Evolutionary conservation across 2,113 vertebrate genomes (phyloP).

Genomic region (Pungitius pungitius): DNA sequence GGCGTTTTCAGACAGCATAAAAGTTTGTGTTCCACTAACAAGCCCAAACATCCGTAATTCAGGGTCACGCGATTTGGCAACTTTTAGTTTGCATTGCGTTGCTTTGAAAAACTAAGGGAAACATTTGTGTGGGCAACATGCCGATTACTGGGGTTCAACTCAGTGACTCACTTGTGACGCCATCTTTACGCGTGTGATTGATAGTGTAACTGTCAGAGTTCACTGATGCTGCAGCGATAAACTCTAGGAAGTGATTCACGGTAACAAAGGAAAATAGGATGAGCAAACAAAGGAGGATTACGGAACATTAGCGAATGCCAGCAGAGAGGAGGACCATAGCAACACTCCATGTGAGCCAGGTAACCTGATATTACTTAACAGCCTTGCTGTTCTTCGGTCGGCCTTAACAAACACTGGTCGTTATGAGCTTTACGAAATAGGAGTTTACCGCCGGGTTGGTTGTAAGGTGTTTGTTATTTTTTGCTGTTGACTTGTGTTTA

Average conservation of each 20-base stretch:
- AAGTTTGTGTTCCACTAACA: neutral
- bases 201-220: neutral
- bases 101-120: constrained; percentile 1
- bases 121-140: constrained; percentile 7
- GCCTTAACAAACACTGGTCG: constrained; percentile 18
- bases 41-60: constrained; percentile 1
- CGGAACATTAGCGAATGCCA: constrained; percentile 1
- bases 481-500: neutral
- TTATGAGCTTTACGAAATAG: constrained; percentile 34
- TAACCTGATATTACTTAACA: constrained; percentile 18
- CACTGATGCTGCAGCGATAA: neutral
- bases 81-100: neutral
- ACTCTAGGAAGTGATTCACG: neutral
- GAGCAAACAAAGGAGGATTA: neutral
- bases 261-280: constrained; percentile 5
- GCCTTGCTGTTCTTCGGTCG: neutral
- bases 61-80: neutral
- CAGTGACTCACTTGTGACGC: constrained; percentile 27
- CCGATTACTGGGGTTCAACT: constrained; percentile 5
- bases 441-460: constrained; percentile 20
- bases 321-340: neutral
- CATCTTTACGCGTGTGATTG: constrained; percentile 9
- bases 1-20: neutral
- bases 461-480: constrained; percentile 5
- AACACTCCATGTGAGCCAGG: neutral